Conservation (phyloP, 2,888 invertebrate genomes). For the Brachylomia viminalis region DNA sequence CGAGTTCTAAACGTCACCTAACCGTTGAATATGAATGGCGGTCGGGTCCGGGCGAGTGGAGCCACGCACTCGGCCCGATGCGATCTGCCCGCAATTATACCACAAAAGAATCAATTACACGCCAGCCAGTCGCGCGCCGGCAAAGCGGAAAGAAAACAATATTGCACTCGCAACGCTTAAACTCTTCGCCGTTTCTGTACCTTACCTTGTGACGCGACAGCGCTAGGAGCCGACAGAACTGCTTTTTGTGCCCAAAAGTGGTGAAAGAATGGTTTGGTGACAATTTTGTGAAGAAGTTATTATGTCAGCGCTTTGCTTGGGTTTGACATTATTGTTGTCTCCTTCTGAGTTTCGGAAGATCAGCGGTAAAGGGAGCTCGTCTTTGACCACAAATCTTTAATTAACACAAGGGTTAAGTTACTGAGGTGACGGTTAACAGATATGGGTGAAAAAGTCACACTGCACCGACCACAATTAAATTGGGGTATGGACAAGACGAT, state of each 20-base stretch:
- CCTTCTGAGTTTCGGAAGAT: background rate
- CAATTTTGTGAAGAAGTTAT: background rate
- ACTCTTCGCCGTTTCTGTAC: constrained; percentile 82
- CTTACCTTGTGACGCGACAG: constrained; percentile 75
- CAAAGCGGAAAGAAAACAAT: constrained; percentile 84
- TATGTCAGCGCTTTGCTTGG: background rate
- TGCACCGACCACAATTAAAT: too few relatives aligned
- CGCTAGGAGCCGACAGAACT: constrained; percentile 67
- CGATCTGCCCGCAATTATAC: constrained; percentile 83
- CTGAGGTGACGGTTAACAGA: background rate
- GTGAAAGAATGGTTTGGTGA: background rate
- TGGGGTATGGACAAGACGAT: background rate
- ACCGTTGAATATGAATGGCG: constrained; percentile 81
- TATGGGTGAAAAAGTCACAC: too few relatives aligned
- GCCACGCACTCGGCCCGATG: constrained; percentile 75
- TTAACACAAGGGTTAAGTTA: background rate
- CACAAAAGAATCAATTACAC: constrained; percentile 89
- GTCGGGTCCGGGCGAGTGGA: constrained; percentile 52
- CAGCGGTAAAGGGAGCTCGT: too few relatives aligned
- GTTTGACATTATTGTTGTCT: background rate
- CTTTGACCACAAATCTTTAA: background rate
- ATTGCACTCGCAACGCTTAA: constrained; percentile 82
- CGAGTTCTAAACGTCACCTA: constrained; percentile 77
- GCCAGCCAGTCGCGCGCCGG: constrained; percentile 66
- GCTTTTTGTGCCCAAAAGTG: constrained; percentile 30